Evolutionary conservation across 2,113 vertebrate species (phyloP), one percentile per base, ranked within the genome.

Genomic region (Marmota monax): DNA sequence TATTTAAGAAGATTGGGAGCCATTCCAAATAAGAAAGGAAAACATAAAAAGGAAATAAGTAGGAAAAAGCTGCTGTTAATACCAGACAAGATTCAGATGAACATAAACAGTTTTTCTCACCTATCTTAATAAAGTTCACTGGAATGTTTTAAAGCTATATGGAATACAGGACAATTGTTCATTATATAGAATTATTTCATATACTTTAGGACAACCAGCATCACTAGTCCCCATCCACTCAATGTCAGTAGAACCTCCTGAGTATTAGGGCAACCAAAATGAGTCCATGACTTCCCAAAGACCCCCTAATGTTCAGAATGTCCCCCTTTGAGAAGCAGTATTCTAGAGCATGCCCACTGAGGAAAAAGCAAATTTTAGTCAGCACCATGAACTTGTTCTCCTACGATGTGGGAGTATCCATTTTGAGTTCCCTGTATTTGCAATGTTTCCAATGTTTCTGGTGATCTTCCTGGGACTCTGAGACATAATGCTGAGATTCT

Each of bases 1-100:
- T 95, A 90, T 90, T 93, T 88, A 70, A 94, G 74, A 95, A 11
- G 27, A 90, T 85, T 92, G 34, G 4, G 20, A 96, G 22, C 23
- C 5, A 92, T 90, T 80, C 53, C 29, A 53, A 87, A 63, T 77
- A 92, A 96, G 84, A 94, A 93, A 86, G 65, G 45, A 93, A 93
- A 96, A 73, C 17, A 86, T 84, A 73, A 53, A 85, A 91, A 93
- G 45, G 58, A 93, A 79, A 95, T 74, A 14, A 70, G 9, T 56
- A 74, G 18, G 82, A 80, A 90, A 94, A 96, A 94, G 14, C 22
- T 94, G 37, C 23, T 74, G 0, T 83, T 92, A 76, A 48, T 42
- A n/a, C 86, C 87, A 88, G 53, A 70, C 3, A 86, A 65, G 32
- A 51, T 79, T 96, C 63, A 83, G n/a, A 39, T 77, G 84, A 92